Conservation (phyloP, 2,888 invertebrate genomes). For the Epirrhoe alternata region DNA sequence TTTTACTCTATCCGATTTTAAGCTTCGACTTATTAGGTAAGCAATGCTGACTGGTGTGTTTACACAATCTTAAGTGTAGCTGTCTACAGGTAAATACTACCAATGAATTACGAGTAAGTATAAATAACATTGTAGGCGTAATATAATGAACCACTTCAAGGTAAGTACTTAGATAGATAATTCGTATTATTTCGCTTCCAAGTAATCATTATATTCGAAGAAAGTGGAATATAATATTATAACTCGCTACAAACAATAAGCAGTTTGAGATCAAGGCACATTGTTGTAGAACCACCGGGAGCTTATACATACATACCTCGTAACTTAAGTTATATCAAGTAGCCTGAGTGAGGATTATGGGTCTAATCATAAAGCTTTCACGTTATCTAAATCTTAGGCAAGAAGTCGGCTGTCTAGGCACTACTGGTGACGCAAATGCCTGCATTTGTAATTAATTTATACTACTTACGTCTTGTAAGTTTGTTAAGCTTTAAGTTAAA, state of each 20-base stretch:
- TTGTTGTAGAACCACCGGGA: background rate
- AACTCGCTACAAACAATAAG: background rate
- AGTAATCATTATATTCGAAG: background rate
- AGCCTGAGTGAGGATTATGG: background rate
- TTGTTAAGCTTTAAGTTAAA: constrained; percentile 16
- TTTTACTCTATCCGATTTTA: background rate
- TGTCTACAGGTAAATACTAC: background rate
- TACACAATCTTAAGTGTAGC: background rate
- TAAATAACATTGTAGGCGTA: background rate
- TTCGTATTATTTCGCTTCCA: background rate
- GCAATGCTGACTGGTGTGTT: background rate
- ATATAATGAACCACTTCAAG: background rate
- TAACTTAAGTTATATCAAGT: background rate
- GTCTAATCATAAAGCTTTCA: background rate
- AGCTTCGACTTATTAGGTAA: background rate
- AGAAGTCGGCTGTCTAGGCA: constrained; percentile 4
- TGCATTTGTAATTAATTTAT: constrained; percentile 10
- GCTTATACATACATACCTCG: background rate
- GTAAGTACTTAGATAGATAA: background rate
- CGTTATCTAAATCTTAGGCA: constrained; percentile 8
- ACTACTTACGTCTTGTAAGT: constrained; percentile 5
- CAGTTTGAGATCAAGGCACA: background rate
- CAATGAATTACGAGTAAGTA: background rate
- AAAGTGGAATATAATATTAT: background rate
- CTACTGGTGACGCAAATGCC: constrained; percentile 12